Conservation (phyloP, 2,888 invertebrate genomes). For the Keiferia lycopersicella region DNA sequence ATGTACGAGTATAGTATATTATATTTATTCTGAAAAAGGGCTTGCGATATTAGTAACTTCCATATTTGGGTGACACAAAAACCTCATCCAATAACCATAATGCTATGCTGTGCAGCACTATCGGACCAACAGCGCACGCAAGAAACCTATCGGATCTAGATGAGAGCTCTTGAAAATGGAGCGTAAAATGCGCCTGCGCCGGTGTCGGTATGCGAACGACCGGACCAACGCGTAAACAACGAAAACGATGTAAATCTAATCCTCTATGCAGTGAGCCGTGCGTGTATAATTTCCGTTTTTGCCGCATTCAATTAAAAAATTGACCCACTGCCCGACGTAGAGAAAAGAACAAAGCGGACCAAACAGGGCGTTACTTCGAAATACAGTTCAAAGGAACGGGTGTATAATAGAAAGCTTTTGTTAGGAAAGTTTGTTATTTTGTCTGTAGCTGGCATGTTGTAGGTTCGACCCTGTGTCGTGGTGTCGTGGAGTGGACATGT, state of each 20-base stretch:
- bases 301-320: slow-evolving; percentile 72
- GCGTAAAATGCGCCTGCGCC: slow-evolving; percentile 28
- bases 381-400: slow-evolving; percentile 22
- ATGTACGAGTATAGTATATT: too few species aligned
- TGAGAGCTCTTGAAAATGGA: slow-evolving; percentile 25
- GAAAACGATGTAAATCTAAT: slow-evolving; percentile 46
- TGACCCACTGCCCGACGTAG: slow-evolving; percentile 64
- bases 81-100: background rate
- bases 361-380: slow-evolving; percentile 15
- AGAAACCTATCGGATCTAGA: slow-evolving; percentile 12
- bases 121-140: slow-evolving; percentile 7
- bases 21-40: background rate
- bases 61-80: slow-evolving; percentile 10
- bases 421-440: slow-evolving; percentile 2
- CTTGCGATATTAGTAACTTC: background rate
- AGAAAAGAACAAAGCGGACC: slow-evolving; percentile 32
- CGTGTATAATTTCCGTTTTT: slow-evolving; percentile 73
- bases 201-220: slow-evolving; percentile 19
- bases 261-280: slow-evolving; percentile 64
- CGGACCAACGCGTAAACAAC: slow-evolving; percentile 23
- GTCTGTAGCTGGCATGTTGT: background rate
- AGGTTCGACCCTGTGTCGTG: background rate
- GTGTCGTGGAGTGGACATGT: background rate
- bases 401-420: background rate
- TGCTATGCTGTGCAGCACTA: slow-evolving; percentile 8